These are phyloP conservation scores for Syrphus vitripennis DNA, from an alignment of 2,888 invertebrate species.

Conservation along the genomic window DNA sequence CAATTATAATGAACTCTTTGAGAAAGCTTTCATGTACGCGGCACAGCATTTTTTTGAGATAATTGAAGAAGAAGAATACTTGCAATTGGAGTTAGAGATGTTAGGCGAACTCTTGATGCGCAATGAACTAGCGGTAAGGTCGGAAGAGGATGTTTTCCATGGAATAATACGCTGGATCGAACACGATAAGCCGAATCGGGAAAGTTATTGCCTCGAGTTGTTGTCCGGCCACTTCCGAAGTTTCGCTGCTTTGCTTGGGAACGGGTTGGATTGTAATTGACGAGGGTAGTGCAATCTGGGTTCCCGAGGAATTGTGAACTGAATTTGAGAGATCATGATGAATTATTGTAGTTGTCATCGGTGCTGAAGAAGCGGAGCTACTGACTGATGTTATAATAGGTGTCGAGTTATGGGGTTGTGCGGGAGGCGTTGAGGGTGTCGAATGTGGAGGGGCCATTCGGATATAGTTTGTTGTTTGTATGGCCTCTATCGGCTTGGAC, in stretches of 20 bases:
- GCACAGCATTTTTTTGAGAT: neutral
- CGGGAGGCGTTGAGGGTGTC: constrained; percentile 9
- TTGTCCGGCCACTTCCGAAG: neutral
- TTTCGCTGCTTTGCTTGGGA: constrained; percentile 30
- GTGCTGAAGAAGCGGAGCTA: constrained; percentile 4
- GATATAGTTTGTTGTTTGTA: constrained; percentile 60
- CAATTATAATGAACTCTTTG: neutral
- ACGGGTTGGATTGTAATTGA: constrained; percentile 64
- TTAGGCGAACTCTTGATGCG: neutral
- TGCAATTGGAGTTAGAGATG: neutral
- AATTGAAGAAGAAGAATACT: neutral
- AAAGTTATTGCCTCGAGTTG: constrained; percentile 21
- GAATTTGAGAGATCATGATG: constrained; percentile 68
- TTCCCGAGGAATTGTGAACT: constrained; percentile 37
- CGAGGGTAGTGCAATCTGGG: constrained; percentile 55
- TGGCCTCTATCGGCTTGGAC: constrained; percentile 44
- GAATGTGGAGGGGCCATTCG: constrained; percentile 68
- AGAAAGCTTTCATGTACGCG: neutral
- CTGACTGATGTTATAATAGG: constrained; percentile 11
- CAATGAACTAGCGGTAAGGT: neutral
- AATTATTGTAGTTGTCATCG: constrained; percentile 62
- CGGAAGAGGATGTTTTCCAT: constrained; percentile 28
- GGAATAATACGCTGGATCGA: neutral
- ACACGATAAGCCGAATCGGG: constrained; percentile 1
- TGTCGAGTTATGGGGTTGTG: constrained; percentile 38